phyloP scores from a whole-genome alignment of 2,888 invertebrate species.

The Melitaea athalia region DNA sequence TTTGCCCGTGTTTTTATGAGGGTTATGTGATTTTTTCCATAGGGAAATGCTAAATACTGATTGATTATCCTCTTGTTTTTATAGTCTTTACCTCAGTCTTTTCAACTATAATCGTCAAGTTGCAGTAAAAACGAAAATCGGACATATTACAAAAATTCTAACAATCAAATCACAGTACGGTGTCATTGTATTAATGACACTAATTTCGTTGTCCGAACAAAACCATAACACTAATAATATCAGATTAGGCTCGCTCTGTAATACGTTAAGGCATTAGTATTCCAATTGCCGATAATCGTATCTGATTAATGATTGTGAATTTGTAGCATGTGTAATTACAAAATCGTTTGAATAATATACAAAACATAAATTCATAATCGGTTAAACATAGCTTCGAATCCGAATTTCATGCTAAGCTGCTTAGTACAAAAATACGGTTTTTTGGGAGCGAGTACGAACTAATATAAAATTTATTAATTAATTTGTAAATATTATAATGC shows the following conservation, averaged over 20 bases:
- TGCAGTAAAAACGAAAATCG: neutral
- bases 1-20: no score
- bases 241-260: slow-evolving; percentile 26
- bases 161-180: neutral
- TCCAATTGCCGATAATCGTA: slow-evolving; percentile 29
- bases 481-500: no score
- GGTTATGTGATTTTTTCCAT: no score
- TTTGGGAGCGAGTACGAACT: no score
- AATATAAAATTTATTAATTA: no score
- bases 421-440: no score
- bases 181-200: slow-evolving; percentile 1
- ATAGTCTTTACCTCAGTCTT: neutral
- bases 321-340: slow-evolving; percentile 15
- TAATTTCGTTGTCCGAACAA: slow-evolving; percentile 12
- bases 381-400: neutral
- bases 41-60: no score
- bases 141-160: neutral
- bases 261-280: slow-evolving; percentile 32
- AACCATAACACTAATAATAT: slow-evolving; percentile 28
- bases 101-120: neutral
- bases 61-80: neutral
- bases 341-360: slow-evolving; percentile 29
- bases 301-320: slow-evolving; percentile 24
- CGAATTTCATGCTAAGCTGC: no score
- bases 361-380: slow-evolving; percentile 5